Base-by-base conservation (phyloP, 2,113 vertebrate genomes). In the Agapornis roseicollis region DNA sequence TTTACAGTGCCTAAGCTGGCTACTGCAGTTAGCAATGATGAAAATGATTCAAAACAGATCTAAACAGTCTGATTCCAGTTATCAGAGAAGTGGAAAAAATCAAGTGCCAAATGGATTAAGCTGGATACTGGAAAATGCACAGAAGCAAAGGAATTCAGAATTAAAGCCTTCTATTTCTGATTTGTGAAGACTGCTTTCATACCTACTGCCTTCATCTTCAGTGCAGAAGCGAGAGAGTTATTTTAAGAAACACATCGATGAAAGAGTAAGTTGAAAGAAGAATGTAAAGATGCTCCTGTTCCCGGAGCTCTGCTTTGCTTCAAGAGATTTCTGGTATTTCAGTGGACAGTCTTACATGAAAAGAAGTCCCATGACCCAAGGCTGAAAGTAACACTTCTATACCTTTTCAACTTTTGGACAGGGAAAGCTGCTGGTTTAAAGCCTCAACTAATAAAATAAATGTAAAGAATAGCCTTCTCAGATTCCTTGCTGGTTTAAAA, bases 191-290 rank as follows among this genome's bases (percentile, higher is more conserved):
- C 24, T 86, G 85, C 83, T 90, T 92, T 90, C 80, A 82, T 86
- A 86, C 63, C 73, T 79, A 71, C 49, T 68, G 80, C 92, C 88
- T 95, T 95, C 82, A 94, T 86, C 82, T 74, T 66, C 15, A 94
- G 50, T 33, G 80, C 65, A 84, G 88, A 86, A 90, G 58, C 49
- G 80, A 88, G 42, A 78, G 12, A 88, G 88, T 83, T 96, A 95
- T 97, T 94, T 97, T 90, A 92, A 96, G 94, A 84, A 94, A 88
- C 52, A 84, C 77, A 94, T 93, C 39, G 92, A 49, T 96, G 94
- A 86, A 95, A 92, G 56, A 78, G 31, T 78, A 94, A 94, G 90
- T 92, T 88, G 83, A 91, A 85, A 94, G 85, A 81, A 87, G 65
- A 95, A 95, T 84, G 88, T 79, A 86, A 93, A 96, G 88, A 37